phyloP scores from a whole-genome alignment of 2,888 invertebrate species.

The Adelphocoris suturalis region DNA sequence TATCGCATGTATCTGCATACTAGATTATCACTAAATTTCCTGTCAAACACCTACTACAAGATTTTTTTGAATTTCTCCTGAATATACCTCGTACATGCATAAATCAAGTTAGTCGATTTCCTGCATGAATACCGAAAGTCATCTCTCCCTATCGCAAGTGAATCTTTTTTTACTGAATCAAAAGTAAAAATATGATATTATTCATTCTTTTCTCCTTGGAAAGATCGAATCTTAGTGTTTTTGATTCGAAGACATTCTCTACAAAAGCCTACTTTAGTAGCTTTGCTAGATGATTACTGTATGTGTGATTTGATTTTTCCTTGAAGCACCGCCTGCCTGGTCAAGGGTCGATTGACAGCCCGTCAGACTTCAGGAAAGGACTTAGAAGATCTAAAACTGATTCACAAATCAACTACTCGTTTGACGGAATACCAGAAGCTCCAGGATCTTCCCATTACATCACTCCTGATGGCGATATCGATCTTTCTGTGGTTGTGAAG shows the following conservation, averaged over 20 bases:
- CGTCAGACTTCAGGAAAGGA: slow-evolving; percentile 79
- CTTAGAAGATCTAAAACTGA: slow-evolving; percentile 93
- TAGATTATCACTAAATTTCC: background rate
- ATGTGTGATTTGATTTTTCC: too few relatives aligned
- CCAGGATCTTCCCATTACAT: slow-evolving; percentile 94
- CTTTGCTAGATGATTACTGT: too few relatives aligned
- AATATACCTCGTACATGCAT: background rate
- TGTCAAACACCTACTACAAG: background rate
- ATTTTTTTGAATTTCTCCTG: background rate
- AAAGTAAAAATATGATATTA: too few relatives aligned
- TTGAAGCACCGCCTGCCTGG: slow-evolving; percentile 58
- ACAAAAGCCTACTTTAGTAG: too few relatives aligned
- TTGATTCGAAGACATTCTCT: too few relatives aligned
- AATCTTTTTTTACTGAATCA: too few relatives aligned
- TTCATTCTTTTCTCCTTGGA: too few relatives aligned
- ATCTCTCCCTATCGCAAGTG: background rate
- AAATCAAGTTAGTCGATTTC: background rate
- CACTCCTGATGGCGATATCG: slow-evolving; percentile 95
- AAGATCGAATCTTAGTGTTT: too few relatives aligned
- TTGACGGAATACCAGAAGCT: slow-evolving; percentile 92
- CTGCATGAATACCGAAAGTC: slow-evolving; percentile 8
- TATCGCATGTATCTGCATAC: slow-evolving; percentile 34
- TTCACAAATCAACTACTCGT: slow-evolving; percentile 92
- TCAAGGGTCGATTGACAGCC: slow-evolving; percentile 60
- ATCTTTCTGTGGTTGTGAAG: slow-evolving; percentile 92